phyloP scores from a whole-genome alignment of 1,140 invertebrate genomes.

The Delia radicum region DNA sequence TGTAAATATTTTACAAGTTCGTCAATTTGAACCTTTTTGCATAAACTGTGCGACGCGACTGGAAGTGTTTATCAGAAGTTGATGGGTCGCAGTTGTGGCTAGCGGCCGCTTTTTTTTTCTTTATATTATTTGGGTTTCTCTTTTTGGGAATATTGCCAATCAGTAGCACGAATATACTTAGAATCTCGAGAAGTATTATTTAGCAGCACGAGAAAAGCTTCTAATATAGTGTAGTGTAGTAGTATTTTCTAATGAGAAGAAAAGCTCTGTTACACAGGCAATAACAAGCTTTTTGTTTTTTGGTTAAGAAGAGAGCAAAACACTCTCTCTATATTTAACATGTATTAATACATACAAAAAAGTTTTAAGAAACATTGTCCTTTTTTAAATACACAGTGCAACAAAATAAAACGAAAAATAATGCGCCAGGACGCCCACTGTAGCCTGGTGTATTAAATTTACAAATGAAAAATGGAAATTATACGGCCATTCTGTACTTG shows the following conservation, averaged over 20 bases:
- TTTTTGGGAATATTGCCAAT: slow-evolving; percentile 13
- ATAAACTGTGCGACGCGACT: slow-evolving; percentile 52
- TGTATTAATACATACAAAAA: too few species aligned
- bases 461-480: too few species aligned
- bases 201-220: neutral
- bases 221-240: neutral
- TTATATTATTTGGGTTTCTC: neutral
- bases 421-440: too few species aligned
- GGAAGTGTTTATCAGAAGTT: slow-evolving; percentile 32
- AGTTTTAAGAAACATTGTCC: too few species aligned
- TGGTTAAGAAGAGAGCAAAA: neutral
- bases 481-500: too few species aligned
- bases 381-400: too few species aligned
- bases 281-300: neutral
- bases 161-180: neutral
- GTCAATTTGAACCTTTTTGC: slow-evolving; percentile 42
- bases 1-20: neutral
- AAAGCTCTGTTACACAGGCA: neutral
- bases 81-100: neutral
- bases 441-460: too few species aligned
- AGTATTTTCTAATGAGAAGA: neutral
- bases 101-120: neutral
- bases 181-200: too few species aligned
- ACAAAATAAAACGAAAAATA: too few species aligned
- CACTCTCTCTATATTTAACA: too few species aligned